Evolutionary conservation across 2,888 invertebrate species (phyloP), one percentile per base, ranked within the genome.

Genomic region (Lepidochitona cinerea): DNA sequence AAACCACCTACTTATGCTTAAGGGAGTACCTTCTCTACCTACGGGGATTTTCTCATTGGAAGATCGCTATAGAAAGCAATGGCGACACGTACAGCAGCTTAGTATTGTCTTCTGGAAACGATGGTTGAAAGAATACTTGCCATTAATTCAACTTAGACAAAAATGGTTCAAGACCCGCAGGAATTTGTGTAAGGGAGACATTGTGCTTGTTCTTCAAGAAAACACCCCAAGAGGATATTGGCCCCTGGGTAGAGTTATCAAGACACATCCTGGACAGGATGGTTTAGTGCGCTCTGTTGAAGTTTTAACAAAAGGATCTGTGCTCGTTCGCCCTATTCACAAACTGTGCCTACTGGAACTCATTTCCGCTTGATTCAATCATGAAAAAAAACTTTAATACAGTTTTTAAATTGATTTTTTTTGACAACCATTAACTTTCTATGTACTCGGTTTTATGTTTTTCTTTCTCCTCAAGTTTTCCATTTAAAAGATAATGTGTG

Each of bases 1-100:
- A 9, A 80, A 82, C 41, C 77, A 83, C 74, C 79, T 83, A 64
- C 14, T 81, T 14, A 69, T 66, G 72, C 76, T 77, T 36, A 81
- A 82, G 72, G 18, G 72, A 9, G 75, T 7, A 37, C 12, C 29
- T 14, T 5, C 1, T 32, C 36, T 65, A 6, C 33, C 65, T 35
- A 26, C 33, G 65, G 33, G 9, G 54, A 54, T 7, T 7, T 54
- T 54, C 54, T n/a, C n/a, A 7, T n/a, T 18, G 23, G 6, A 54
- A 23, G 54, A 23, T 23, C n/a, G 7, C 26, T 54, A 54, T 26
- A 54, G 70, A 37, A 33, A 26, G n/a, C 32, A 73, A n/a, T 74
- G 74, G 74, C 12, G 26, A 26, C 54, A 54, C 7, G 54, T 54
- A 7, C 73, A 73, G 41, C 33, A 64, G 14, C 72, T 73, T 14